Evolutionary conservation across 30 jellyfish, hydroid and myxozoan genomes (phyloP), one percentile per base, ranked within the genome.

Genomic region (Hydractinia symbiolongicarpus): DNA sequence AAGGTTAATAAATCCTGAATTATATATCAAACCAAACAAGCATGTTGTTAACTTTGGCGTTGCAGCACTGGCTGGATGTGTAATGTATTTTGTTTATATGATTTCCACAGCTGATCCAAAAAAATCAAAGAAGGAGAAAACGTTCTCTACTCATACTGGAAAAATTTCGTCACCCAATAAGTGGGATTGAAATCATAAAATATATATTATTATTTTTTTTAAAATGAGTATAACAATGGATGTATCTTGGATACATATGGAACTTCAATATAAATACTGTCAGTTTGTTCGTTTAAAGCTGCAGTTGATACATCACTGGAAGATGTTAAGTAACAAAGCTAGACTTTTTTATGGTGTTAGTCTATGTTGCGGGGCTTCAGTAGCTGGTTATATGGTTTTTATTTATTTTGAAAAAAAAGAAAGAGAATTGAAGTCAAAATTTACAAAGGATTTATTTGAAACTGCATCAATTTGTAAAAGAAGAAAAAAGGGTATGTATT

Each of bases 1-100:
- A 55, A 54, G 95, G 51, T 74, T 90, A 1, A 90, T 90, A 19
- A 90, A 90, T 66, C 97, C 97, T 10, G 97, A 90, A 66, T 95
- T 90, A 8, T 90, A 78, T 77, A 84, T 90, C 75, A 90, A 85
- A 57, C 97, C 97, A 50, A 90, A 90, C 61, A 85, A 81, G 67
- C 78, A 81, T 80, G 89, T 90, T 19, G 82, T 90, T 86, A 89
- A 84, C 10, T 77, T 90, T 57, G 97, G 97, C 50, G 14, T 90
- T 6, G 76, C 93, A 53, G 83, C 92, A 69, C 64, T 85, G 61
- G 95, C 94, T 51, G 97, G 95, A 4, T 84, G 95, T 77, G 93
- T 77, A n/a, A 82, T 85, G 81, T 90, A 84, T 82, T 64, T 90
- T 16, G 72, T 90, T 49, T 84, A 90, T 67, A 84, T 84, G 97